Conservation (phyloP, 2,797 vertebrate genomes). For the Salmo trutta region DNA sequence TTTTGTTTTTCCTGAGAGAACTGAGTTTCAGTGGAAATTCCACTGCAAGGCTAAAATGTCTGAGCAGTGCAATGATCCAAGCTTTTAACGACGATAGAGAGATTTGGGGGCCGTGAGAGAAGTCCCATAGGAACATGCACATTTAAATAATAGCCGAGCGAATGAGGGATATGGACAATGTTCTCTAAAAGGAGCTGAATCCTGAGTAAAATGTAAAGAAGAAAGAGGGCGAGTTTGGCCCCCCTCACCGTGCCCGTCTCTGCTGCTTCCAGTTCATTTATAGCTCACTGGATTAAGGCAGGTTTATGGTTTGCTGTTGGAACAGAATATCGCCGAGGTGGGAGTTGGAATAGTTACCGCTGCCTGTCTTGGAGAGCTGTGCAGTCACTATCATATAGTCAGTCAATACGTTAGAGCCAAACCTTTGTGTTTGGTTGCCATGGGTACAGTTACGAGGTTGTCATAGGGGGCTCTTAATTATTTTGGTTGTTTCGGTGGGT, state of each 20-base stretch:
- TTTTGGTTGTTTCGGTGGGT: constrained; percentile 60
- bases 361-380: constrained; percentile 45
- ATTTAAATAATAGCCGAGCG: constrained; percentile 62
- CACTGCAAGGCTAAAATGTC: constrained; percentile 23
- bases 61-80: constrained; percentile 52
- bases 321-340: constrained; percentile 58
- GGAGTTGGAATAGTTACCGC: constrained; percentile 54
- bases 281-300: constrained; percentile 47
- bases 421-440: constrained; percentile 61
- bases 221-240: constrained; percentile 52
- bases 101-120: constrained; percentile 60
- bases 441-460: constrained; percentile 54
- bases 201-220: constrained; percentile 53
- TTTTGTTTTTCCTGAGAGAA: constrained; percentile 40
- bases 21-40: constrained; percentile 20
- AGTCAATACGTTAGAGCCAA: constrained; percentile 36
- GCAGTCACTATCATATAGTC: constrained; percentile 53
- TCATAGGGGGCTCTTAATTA: constrained; percentile 43
- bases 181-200: constrained; percentile 50
- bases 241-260: constrained; percentile 51
- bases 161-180: constrained; percentile 44
- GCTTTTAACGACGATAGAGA: constrained; percentile 53
- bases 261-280: constrained; percentile 49
- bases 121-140: constrained; percentile 50
- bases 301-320: constrained; percentile 63